phyloP scores from a whole-genome alignment of 2,113 vertebrate species.

The Panthera uncia region DNA sequence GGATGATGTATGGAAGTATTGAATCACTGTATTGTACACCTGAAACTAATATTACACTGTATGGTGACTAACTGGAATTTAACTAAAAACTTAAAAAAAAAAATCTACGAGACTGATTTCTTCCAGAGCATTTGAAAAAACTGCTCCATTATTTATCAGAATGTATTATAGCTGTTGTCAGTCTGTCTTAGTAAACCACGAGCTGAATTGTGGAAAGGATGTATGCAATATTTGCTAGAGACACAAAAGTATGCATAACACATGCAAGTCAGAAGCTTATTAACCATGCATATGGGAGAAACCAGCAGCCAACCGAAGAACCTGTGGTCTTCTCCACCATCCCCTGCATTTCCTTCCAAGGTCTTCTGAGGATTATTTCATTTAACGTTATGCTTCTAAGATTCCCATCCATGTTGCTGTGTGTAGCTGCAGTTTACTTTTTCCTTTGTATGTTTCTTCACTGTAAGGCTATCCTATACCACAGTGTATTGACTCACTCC shows the following conservation, averaged over 20 bases:
- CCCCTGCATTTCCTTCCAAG: accelerated
- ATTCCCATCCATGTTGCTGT: not conserved
- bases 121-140: not conserved
- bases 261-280: not conserved
- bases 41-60: not conserved
- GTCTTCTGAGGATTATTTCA: not conserved
- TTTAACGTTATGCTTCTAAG: not conserved
- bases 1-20: not conserved
- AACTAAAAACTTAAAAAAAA: not conserved
- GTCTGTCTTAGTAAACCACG: not conserved
- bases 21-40: not conserved
- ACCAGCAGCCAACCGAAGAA: not conserved
- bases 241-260: not conserved
- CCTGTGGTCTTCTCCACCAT: accelerated
- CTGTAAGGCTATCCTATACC: not conserved
- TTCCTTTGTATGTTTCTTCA: not conserved
- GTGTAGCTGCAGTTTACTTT: not conserved
- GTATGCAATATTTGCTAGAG: not conserved
- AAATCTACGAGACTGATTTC: not conserved
- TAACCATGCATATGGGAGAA: not conserved
- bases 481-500: not conserved
- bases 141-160: not conserved
- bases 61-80: not conserved
- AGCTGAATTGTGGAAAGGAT: not conserved
- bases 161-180: not conserved